Percentiles rank a stretch among this genome's conserved stretches.
phyloP scores from a whole-genome alignment of 2,113 vertebrate species.

The Triplophysa siluroides region DNA sequence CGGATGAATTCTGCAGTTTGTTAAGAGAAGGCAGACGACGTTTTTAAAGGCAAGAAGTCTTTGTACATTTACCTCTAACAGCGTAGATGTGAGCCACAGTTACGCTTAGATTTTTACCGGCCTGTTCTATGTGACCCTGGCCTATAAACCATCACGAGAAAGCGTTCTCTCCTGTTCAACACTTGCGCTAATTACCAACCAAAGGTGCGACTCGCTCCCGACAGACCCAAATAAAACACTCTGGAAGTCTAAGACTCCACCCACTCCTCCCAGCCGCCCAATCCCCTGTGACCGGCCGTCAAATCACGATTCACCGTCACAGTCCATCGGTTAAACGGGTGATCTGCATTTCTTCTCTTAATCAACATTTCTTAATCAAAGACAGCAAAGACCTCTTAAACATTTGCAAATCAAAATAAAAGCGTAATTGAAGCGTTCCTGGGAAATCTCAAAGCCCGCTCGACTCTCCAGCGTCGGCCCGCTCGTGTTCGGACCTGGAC shows the following conservation, averaged over 20 bases:
- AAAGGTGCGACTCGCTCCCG: neutral
- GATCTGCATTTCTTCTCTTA: slow-evolving; percentile 76
- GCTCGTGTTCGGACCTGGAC: neutral
- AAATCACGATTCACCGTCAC: slow-evolving; percentile 88
- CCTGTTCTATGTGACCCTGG: slow-evolving; percentile 31
- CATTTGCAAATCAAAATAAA: slow-evolving; percentile 81
- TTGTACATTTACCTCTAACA: slow-evolving; percentile 31
- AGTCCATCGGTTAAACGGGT: slow-evolving; percentile 78
- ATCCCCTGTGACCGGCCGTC: slow-evolving; percentile 77
- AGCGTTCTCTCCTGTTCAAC: slow-evolving; percentile 10
- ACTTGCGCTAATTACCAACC: neutral
- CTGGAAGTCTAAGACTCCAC: neutral
- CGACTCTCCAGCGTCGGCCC: slow-evolving; percentile 10
- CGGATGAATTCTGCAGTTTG: slow-evolving; percentile 55
- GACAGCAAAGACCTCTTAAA: slow-evolving; percentile 85
- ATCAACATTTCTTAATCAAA: slow-evolving; percentile 76
- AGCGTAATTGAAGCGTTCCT: slow-evolving; percentile 69
- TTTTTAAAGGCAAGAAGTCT: slow-evolving; percentile 48
- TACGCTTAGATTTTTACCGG: slow-evolving; percentile 13
- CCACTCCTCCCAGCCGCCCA: slow-evolving; percentile 6
- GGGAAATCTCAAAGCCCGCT: slow-evolving; percentile 76
- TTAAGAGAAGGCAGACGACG: slow-evolving; percentile 75
- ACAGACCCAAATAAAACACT: neutral
- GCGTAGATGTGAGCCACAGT: slow-evolving; percentile 25
- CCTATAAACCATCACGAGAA: slow-evolving; percentile 8